These are phyloP conservation scores for Papilio xuthus DNA, from an alignment of 1,140 invertebrate species.

Conservation along the genomic window DNA sequence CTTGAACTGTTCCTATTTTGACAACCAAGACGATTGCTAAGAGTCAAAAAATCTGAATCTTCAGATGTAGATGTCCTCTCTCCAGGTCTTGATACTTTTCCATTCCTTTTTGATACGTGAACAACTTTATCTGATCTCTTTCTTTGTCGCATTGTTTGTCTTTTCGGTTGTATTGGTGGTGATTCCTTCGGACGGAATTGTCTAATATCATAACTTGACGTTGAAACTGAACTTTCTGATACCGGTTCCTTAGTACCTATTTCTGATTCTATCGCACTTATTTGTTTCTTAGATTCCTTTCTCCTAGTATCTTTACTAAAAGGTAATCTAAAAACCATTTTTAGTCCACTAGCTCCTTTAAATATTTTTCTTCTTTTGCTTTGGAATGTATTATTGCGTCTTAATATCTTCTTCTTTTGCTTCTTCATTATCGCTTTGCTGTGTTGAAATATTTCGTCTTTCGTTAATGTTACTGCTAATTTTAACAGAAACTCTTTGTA, in stretches of 20 bases:
- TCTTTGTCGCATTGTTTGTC: slow-evolving; percentile 71
- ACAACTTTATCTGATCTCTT: slow-evolving; percentile 72
- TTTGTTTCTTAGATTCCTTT: slow-evolving; percentile 61
- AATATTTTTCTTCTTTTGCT: slow-evolving; percentile 82
- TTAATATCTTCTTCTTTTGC: slow-evolving; percentile 86
- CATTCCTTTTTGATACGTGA: slow-evolving; percentile 70
- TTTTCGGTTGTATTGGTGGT: slow-evolving; percentile 63
- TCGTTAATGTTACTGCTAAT: slow-evolving; percentile 91
- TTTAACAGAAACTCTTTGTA: slow-evolving; percentile 95
- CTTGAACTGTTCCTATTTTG: slow-evolving; percentile 87
- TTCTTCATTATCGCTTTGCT: slow-evolving; percentile 94
- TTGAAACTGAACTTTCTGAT: slow-evolving; percentile 82
- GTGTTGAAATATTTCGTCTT: slow-evolving; percentile 94
- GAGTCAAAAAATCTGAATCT: slow-evolving; percentile 85
- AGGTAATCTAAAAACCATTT: slow-evolving; percentile 80
- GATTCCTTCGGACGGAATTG: slow-evolving; percentile 83
- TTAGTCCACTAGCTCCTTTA: slow-evolving; percentile 81
- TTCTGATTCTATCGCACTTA: slow-evolving; percentile 57
- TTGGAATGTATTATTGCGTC: slow-evolving; percentile 79
- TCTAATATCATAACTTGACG: slow-evolving; percentile 82
- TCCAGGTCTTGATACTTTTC: slow-evolving; percentile 67
- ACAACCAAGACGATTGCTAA: slow-evolving; percentile 80
- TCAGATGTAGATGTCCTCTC: slow-evolving; percentile 84
- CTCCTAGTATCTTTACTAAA: slow-evolving; percentile 82
- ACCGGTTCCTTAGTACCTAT: slow-evolving; percentile 65